phyloP scores from a whole-genome alignment of 2,888 invertebrate genomes.

The Chymomyza amoena region DNA sequence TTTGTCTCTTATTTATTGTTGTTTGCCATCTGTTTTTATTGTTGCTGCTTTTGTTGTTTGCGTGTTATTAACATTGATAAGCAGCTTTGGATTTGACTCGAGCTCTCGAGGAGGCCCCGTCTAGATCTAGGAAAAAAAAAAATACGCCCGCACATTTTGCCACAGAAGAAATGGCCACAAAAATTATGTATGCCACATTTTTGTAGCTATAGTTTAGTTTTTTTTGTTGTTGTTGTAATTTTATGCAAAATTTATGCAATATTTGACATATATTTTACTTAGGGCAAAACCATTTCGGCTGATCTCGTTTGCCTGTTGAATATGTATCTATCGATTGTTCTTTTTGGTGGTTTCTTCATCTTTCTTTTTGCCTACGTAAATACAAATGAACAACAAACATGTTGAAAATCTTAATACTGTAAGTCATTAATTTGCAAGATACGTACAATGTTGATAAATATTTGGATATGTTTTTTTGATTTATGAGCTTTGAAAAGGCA shows the following conservation, averaged over 20 bases:
- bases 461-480: constrained; percentile 1
- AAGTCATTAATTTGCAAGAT: not conserved
- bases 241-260: constrained; percentile 69
- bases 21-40: constrained; percentile 51
- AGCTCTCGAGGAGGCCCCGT: constrained; percentile 16
- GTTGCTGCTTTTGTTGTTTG: constrained; percentile 36
- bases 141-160: constrained; percentile 56
- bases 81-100: constrained; percentile 15
- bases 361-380: not conserved
- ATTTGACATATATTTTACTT: constrained; percentile 61
- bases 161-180: constrained; percentile 16
- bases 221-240: constrained; percentile 25
- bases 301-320: not conserved
- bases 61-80: constrained; percentile 59
- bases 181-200: constrained; percentile 64
- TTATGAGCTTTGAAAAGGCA: not conserved
- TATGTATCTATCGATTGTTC: constrained; percentile 1
- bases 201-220: constrained; percentile 21
- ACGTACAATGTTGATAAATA: not conserved
- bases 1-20: constrained; percentile 7
- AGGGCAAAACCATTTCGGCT: constrained; percentile 26
- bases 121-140: not conserved
- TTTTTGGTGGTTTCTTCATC: not conserved
- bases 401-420: not conserved
- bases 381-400: not conserved